Evolutionary conservation across 2,113 vertebrate genomes (phyloP), one percentile per base, ranked within the genome.

Genomic region (Apistogramma diplotaenia): DNA sequence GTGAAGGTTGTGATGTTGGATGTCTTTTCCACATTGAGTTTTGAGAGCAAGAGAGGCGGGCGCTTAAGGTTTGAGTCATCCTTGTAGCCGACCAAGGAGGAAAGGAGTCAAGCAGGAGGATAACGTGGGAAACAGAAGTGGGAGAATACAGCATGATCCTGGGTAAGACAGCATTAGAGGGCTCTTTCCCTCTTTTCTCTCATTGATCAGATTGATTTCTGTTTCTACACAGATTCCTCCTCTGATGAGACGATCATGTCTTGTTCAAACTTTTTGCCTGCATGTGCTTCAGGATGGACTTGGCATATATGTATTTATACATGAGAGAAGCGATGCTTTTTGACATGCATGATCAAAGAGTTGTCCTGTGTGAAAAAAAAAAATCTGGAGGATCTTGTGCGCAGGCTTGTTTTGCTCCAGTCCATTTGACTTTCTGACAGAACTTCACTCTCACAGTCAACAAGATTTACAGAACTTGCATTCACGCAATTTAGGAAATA

Each of bases 91-190:
- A 85, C 75, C 27, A 15, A 85, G 29, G 57, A 81, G 49, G 57
- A 74, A 23, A 56, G 37, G 83, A 87, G 67, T 53, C 54, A 23
- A 88, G 81, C 55, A 8, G 75, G 86, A 85, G 59, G 79, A 86
- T 33, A 81, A 81, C 82, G 78, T 70, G 74, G 56, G 80, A 61
- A 57, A 55, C 65, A 87, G 73, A 88, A 89, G 89, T 87, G 87
- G 90, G 91, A 74, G 91, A 87, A 87, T 89, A 79, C 88, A 92
- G 85, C 83, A 94, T 94, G 94, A 90, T 94, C 78, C 78, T 94
- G 85, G 93, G 94, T 94, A 91, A 94, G 94, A 79, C 62, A 6
- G 25, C 8, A 46, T 55, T 56, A 61, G 33, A 74, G 25, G 25
- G 27, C 16, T 58, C 59, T 61, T 60, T 37, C 31, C 73, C 46